Conservation (phyloP, 2,888 invertebrate species). For the Brenthis ino region DNA sequence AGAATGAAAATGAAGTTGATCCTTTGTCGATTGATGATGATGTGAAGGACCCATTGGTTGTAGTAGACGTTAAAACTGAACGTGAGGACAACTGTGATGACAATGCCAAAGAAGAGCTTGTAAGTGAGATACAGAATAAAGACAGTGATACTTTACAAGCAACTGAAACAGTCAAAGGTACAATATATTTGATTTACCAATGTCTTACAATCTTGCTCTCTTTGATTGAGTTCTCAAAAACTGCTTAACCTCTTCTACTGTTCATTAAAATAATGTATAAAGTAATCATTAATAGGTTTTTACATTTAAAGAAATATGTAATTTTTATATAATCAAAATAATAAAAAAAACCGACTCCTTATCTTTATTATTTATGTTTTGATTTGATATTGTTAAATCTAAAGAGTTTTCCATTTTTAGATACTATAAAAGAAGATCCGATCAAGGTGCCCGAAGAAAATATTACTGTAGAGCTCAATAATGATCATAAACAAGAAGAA, state of each 20-base stretch:
- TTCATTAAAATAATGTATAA: too few relatives aligned
- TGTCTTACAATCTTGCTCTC: too few relatives aligned
- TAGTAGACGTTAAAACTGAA: slow-evolving; percentile 45
- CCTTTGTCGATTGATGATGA: slow-evolving; percentile 69
- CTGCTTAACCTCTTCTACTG: too few relatives aligned
- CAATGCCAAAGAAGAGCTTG: slow-evolving; percentile 75
- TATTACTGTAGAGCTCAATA: slow-evolving; percentile 34
- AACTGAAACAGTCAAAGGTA: slow-evolving; percentile 42
- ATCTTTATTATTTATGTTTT: not conserved
- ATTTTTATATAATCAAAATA: not conserved
- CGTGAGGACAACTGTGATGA: slow-evolving; percentile 70
- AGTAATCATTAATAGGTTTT: too few relatives aligned
- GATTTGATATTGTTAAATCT: not conserved
- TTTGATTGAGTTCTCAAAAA: too few relatives aligned
- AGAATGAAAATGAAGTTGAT: slow-evolving; percentile 66
- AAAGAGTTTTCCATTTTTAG: slow-evolving; percentile 19
- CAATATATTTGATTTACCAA: not conserved
- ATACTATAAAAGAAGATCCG: slow-evolving; percentile 22
- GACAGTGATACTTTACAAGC: slow-evolving; percentile 46
- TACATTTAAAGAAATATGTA: too few relatives aligned
- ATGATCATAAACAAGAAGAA: slow-evolving; percentile 28
- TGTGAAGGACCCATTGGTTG: slow-evolving; percentile 49
- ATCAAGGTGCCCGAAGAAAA: slow-evolving; percentile 38
- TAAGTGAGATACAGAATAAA: slow-evolving; percentile 54
- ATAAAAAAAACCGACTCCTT: not conserved